These are phyloP conservation scores for Idaea straminata DNA, from an alignment of 2,888 invertebrate genomes.

Conservation along the genomic window DNA sequence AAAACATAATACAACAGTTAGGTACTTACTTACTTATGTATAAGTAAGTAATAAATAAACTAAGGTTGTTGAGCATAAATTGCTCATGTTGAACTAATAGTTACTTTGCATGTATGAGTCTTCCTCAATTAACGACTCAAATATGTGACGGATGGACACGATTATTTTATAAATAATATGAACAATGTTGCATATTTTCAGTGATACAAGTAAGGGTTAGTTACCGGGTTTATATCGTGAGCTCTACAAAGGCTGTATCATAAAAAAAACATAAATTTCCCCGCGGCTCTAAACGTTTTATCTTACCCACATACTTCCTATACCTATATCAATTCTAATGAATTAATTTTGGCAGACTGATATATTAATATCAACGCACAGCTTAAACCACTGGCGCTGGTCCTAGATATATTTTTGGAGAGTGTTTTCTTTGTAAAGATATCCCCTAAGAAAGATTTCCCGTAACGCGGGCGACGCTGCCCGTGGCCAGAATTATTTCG, in stretches of 20 bases:
- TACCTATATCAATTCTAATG: too few relatives aligned
- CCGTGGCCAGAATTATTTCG: too few relatives aligned
- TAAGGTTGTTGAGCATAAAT: not conserved
- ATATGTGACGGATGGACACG: not conserved
- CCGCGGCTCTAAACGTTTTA: too few relatives aligned
- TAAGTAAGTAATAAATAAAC: not conserved
- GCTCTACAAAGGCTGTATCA: not conserved
- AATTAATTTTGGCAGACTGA: too few relatives aligned
- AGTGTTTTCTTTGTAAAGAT: too few relatives aligned
- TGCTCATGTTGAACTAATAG: not conserved
- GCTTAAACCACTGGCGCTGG: too few relatives aligned
- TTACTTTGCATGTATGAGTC: not conserved
- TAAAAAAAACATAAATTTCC: too few relatives aligned
- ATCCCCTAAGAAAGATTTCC: too few relatives aligned
- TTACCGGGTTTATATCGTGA: not conserved
- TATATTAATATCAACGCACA: too few relatives aligned
- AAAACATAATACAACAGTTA: not conserved
- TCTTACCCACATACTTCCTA: too few relatives aligned
- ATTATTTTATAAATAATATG: not conserved
- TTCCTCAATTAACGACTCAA: not conserved
- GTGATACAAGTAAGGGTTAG: not conserved
- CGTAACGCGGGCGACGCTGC: too few relatives aligned
- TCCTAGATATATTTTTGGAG: too few relatives aligned
- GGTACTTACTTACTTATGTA: not conserved
- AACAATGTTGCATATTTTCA: not conserved